Conservation (phyloP, 2,888 invertebrate genomes). For the Masnerella sp. region DNA sequence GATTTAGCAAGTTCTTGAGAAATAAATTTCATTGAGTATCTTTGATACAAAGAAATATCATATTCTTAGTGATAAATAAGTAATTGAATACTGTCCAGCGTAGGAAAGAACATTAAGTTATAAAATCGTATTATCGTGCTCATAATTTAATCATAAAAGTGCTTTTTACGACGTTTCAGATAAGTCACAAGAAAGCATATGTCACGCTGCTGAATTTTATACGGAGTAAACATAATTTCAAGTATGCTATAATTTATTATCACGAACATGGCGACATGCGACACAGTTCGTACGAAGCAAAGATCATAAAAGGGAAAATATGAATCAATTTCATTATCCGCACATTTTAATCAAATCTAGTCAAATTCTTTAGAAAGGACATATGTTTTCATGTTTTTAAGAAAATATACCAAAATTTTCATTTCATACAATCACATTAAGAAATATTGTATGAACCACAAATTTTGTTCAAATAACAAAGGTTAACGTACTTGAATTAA, state of each 20-base stretch:
- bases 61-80: background rate
- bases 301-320: no score
- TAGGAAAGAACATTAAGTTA: background rate
- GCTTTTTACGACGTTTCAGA: slow-evolving; percentile 16
- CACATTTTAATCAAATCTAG: no score
- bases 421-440: no score
- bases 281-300: background rate
- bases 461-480: no score
- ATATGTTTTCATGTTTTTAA: no score
- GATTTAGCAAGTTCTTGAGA: no score
- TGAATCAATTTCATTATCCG: no score
- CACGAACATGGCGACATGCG: background rate
- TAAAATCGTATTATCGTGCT: slow-evolving; percentile 7
- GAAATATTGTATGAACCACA: no score
- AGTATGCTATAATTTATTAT: background rate
- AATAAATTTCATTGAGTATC: no score
- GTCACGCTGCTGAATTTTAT: slow-evolving; percentile 11
- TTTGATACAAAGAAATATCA: slow-evolving; percentile 1
- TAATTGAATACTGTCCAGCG: background rate
- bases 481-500: no score
- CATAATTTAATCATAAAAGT: slow-evolving; percentile 15
- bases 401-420: no score
- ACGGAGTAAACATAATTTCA: background rate
- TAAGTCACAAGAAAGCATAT: slow-evolving; percentile 15
- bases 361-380: no score